Evolutionary conservation across 1,140 invertebrate genomes (phyloP).

Genomic region (Capitella teleta): DNA sequence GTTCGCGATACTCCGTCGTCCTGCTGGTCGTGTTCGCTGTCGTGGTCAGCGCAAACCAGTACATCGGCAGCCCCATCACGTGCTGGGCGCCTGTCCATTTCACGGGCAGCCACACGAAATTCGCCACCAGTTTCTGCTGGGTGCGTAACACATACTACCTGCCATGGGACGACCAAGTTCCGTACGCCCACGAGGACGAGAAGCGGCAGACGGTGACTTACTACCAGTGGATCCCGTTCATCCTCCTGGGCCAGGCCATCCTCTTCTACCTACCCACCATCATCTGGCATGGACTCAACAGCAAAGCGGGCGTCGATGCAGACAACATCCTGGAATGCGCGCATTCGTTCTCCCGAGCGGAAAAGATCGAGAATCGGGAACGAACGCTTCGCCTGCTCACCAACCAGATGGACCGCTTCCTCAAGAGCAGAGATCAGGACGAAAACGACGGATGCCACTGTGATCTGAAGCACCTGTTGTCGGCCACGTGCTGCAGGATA

Average conservation of each 20-base stretch:
- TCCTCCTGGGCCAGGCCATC: slow-evolving; percentile 44
- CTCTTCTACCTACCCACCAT: slow-evolving; percentile 49
- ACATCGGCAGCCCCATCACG: slow-evolving; percentile 31
- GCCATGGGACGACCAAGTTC: slow-evolving; percentile 7
- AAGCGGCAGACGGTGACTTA: slow-evolving; percentile 15
- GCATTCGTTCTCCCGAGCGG: slow-evolving; percentile 6
- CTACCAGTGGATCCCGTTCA: slow-evolving; percentile 12
- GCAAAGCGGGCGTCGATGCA: slow-evolving; percentile 27
- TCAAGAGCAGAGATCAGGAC: slow-evolving; percentile 1
- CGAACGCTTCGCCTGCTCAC: slow-evolving; percentile 8
- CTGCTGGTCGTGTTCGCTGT: slow-evolving; percentile 45
- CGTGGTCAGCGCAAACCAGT: slow-evolving; percentile 47
- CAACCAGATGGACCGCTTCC: slow-evolving; percentile 14
- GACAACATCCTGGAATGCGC: slow-evolving; percentile 12
- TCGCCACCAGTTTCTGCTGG: slow-evolving; percentile 15
- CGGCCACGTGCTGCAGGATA: slow-evolving; percentile 3
- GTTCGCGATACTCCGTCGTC: slow-evolving; percentile 46
- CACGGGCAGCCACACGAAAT: slow-evolving; percentile 10
- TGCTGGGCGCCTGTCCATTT: slow-evolving; percentile 15
- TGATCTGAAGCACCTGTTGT: slow-evolving; percentile 6
- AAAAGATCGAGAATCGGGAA: slow-evolving; percentile 6
- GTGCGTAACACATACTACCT: slow-evolving; percentile 17
- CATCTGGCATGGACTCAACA: slow-evolving; percentile 45
- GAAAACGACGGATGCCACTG: not conserved
- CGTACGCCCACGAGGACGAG: slow-evolving; percentile 11